Base-by-base conservation (phyloP, 2,888 invertebrate genomes). In the Coleophora deauratella region DNA sequence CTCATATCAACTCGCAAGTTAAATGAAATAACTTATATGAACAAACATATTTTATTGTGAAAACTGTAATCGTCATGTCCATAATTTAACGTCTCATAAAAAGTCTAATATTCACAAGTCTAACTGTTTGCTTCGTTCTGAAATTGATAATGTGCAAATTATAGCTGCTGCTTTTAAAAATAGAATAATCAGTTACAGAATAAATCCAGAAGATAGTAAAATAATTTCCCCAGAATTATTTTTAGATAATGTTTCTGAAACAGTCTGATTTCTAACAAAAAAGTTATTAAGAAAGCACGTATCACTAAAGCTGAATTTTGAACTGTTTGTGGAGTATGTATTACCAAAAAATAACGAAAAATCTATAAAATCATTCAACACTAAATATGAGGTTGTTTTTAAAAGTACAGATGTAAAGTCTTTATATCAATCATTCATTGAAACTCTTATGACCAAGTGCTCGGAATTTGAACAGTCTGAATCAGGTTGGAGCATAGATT, bases 401-500 rank as follows among this genome's bases (percentile, higher is more conserved):
- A 2, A 14, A 34, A 34, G 34, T 14, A 34, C 34, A 4, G 9
- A 15, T 14, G 10, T 34, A 21, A 4, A 3, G 6, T 4, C 6
- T 4, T 21, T 21, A 21, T 21, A 21, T 6, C 3, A 21, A 4
- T 21, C 21, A 21, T 21, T 21, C 6, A 6, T 6, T 21, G 21
- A 21, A 6, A 21, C 3, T 6, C 21, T 21, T 21, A 21, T 21
- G 6, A 21, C 3, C 21, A 38, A 38, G 33, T 38, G 38, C 11
- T 12, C 27, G 13, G 38, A 38, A 27, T 38, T 38, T 27, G 38
- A 38, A 27, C 33, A 33, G 11, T 9, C 33, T n/a, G 38, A 42
- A 30, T 46, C 45, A 14, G 45, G 45, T 9, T 45, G 42, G 42
- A 28, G 42, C 4, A 35, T 45, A 9, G 40, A 43, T 39, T 33